Percentiles rank a stretch among this genome's conserved stretches.
Evolutionary conservation across 2,797 vertebrate species (phyloP).

Genomic region (Peromyscus nudipes): DNA sequence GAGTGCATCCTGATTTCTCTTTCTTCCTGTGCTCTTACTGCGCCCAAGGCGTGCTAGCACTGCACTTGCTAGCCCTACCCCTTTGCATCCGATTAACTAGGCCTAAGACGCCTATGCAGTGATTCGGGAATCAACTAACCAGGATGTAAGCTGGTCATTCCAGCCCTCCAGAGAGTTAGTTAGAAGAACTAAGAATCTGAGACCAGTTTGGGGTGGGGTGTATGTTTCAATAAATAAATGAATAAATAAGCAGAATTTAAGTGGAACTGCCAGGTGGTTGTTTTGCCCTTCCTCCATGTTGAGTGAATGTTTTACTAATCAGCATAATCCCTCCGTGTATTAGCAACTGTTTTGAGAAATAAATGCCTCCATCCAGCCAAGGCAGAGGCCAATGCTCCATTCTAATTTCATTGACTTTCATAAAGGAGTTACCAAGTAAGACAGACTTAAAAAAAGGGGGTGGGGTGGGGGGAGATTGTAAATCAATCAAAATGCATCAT

Average conservation of each 20-base stretch:
- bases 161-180: not conserved
- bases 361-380: constrained; percentile 20
- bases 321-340: constrained; percentile 67
- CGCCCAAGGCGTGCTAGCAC: not conserved
- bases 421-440: constrained; percentile 40
- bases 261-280: not conserved
- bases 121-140: not conserved
- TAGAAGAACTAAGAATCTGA: not conserved
- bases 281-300: not conserved
- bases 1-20: not conserved
- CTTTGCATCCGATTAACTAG: not conserved
- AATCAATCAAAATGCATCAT: not conserved
- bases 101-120: not conserved
- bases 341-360: constrained; percentile 69
- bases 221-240: not conserved
- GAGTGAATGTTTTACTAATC: constrained; percentile 36
- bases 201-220: not conserved
- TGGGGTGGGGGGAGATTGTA: not conserved
- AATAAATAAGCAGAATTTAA: not conserved
- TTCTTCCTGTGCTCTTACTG: not conserved
- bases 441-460: constrained; percentile 2
- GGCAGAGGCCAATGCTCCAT: constrained; percentile 64
- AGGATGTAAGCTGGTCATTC: not conserved
- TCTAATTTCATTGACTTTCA: constrained; percentile 10
- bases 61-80: not conserved